These are phyloP conservation scores for Bombus polaris DNA, from an alignment of 1,140 invertebrate genomes.

Conservation along the genomic window DNA sequence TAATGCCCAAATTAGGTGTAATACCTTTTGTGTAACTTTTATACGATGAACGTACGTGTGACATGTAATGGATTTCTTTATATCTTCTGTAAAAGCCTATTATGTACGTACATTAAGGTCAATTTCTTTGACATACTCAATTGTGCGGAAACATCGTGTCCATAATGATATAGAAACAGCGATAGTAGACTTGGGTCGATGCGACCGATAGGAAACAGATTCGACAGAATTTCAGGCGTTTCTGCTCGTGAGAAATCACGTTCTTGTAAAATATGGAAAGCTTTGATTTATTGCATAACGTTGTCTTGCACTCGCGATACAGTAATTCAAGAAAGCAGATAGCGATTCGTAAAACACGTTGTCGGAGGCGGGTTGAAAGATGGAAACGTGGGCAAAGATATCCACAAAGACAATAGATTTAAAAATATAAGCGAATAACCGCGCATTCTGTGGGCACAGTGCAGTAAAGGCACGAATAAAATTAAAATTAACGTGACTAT, in stretches of 20 bases:
- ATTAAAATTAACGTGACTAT: too few relatives aligned
- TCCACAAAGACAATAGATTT: background rate
- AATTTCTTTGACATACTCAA: background rate
- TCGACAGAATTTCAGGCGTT: constrained; percentile 3
- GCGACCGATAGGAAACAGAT: background rate
- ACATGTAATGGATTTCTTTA: too few relatives aligned
- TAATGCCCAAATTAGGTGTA: too few relatives aligned
- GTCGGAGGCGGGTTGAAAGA: too few relatives aligned
- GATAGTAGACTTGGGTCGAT: background rate
- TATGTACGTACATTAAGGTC: background rate
- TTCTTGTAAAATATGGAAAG: constrained; percentile 36
- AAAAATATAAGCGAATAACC: background rate
- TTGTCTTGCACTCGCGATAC: background rate
- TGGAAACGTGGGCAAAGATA: background rate
- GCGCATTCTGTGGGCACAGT: too few relatives aligned
- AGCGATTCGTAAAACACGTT: background rate
- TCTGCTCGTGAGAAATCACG: constrained; percentile 19
- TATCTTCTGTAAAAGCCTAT: background rate
- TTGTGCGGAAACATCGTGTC: too few relatives aligned
- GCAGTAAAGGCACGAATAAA: too few relatives aligned
- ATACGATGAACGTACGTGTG: too few relatives aligned
- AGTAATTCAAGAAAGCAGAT: constrained; percentile 2
- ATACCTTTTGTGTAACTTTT: too few relatives aligned
- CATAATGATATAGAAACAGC: background rate
- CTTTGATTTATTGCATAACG: constrained; percentile 5